A percentile compares a stretch with the other conserved stretches of the same genome.
These are phyloP conservation scores for Cloeon dipterum DNA, from an alignment of 2,888 invertebrate genomes.

Conservation along the genomic window DNA sequence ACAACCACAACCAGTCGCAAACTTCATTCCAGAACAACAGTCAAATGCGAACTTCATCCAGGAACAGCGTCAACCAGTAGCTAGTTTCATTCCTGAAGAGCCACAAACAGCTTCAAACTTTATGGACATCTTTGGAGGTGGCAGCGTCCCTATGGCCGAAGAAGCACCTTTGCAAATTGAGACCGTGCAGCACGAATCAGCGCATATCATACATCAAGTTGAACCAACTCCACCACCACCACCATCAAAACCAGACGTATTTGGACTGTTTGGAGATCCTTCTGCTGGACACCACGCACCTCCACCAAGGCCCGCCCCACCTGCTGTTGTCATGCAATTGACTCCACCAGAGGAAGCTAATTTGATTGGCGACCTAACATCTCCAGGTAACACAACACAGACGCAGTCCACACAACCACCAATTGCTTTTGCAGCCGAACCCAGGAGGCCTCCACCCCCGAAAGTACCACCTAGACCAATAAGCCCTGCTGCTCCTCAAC, in stretches of 20 bases:
- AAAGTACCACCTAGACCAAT: background rate
- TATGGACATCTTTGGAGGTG: conserved; percentile 5
- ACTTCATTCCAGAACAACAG: too few relatives aligned
- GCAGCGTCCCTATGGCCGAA: background rate
- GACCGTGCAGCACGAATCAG: too few relatives aligned
- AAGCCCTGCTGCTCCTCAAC: background rate
- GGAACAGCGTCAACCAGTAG: too few relatives aligned
- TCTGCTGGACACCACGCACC: conserved; percentile 7
- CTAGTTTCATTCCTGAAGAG: too few relatives aligned
- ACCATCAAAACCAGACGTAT: conserved; percentile 13
- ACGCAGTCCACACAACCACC: background rate
- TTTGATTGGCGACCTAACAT: background rate
- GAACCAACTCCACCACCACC: conserved; percentile 8
- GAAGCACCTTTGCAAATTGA: too few relatives aligned
- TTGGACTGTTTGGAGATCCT: conserved; percentile 10
- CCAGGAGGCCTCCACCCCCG: conserved; percentile 12
- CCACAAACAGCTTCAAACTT: conserved; percentile 1
- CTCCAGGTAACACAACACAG: background rate
- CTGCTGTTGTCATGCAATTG: conserved; percentile 7
- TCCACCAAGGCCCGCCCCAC: conserved; percentile 10
- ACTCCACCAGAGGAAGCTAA: conserved; percentile 1
- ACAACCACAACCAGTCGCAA: too few relatives aligned
- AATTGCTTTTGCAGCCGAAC: background rate
- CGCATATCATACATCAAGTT: too few relatives aligned
- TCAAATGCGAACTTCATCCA: too few relatives aligned